Evolutionary conservation across 2,888 invertebrate species (phyloP).

Genomic region (Leptothorax acervorum): DNA sequence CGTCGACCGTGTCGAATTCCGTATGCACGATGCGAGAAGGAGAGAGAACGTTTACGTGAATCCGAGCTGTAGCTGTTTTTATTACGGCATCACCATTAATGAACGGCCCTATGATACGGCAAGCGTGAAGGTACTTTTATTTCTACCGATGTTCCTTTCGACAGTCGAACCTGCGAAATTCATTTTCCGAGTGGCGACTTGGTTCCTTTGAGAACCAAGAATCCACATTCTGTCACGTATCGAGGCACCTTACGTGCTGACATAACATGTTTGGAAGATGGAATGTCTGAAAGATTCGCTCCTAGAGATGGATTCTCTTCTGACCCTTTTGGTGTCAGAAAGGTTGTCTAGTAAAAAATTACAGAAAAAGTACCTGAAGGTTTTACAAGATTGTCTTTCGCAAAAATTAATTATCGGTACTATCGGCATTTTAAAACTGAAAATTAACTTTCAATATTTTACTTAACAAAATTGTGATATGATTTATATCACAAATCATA

Average conservation of each 20-base stretch:
- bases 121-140: background rate
- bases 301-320: background rate
- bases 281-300: background rate
- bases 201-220: too few relatives aligned
- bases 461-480: too few relatives aligned
- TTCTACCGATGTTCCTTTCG: background rate
- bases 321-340: background rate
- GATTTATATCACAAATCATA: too few relatives aligned
- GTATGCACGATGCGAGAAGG: slow-evolving; percentile 5
- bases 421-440: background rate
- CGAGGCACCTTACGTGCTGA: background rate
- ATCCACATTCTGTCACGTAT: background rate
- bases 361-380: background rate
- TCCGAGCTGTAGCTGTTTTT: slow-evolving; percentile 21
- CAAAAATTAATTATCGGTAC: background rate
- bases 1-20: slow-evolving; percentile 57
- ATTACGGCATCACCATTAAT: slow-evolving; percentile 9
- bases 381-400: background rate
- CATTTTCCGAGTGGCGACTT: background rate
- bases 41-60: slow-evolving; percentile 16
- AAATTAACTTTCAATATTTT: background rate
- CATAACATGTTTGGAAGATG: background rate
- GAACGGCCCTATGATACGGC: background rate
- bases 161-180: background rate
- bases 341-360: background rate